Percentiles rank a stretch among this genome's conserved stretches.
Conservation (phyloP, 2,888 invertebrate species). For the Craniophora ligustri region DNA sequence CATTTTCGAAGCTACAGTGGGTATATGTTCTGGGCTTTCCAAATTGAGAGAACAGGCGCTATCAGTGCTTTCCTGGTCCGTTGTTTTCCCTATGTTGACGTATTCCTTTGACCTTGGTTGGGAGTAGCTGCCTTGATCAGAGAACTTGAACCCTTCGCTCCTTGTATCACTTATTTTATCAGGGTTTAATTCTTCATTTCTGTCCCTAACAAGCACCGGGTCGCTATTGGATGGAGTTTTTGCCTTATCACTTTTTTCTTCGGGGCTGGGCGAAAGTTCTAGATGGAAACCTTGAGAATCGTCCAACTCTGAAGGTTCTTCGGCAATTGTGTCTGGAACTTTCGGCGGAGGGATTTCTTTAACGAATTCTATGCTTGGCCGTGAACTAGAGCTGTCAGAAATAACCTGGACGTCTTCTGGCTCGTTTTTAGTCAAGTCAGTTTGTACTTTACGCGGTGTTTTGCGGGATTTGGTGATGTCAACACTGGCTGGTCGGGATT, state of each 20-base stretch:
- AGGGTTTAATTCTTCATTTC: conserved; percentile 66
- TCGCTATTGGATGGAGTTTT: conserved; percentile 67
- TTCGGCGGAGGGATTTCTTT: conserved; percentile 67
- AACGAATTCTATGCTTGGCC: conserved; percentile 71
- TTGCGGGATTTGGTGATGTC: conserved; percentile 70
- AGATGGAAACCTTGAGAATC: conserved; percentile 83
- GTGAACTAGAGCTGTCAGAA: conserved; percentile 61
- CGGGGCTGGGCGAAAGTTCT: conserved; percentile 72
- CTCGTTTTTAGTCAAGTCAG: conserved; percentile 53
- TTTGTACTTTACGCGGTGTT: conserved; percentile 66
- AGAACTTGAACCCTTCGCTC: conserved; percentile 74
- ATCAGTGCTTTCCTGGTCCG: conserved; percentile 83
- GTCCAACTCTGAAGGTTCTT: conserved; percentile 73
- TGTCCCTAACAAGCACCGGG: conserved; percentile 69
- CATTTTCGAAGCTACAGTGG: conserved; percentile 77
- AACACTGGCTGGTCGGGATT: conserved; percentile 76
- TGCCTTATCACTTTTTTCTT: conserved; percentile 57
- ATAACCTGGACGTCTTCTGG: conserved; percentile 49
- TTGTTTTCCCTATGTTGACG: conserved; percentile 69
- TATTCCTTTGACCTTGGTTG: conserved; percentile 66
- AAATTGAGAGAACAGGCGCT: conserved; percentile 74
- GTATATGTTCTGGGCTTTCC: conserved; percentile 77
- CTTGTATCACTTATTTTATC: conserved; percentile 66
- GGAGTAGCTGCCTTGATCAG: conserved; percentile 70
- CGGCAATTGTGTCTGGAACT: conserved; percentile 69